A percentile compares a stretch with the other conserved stretches of the same genome.
phyloP scores from a whole-genome alignment of 2,797 vertebrate species.

The Oreochromis grahami region DNA sequence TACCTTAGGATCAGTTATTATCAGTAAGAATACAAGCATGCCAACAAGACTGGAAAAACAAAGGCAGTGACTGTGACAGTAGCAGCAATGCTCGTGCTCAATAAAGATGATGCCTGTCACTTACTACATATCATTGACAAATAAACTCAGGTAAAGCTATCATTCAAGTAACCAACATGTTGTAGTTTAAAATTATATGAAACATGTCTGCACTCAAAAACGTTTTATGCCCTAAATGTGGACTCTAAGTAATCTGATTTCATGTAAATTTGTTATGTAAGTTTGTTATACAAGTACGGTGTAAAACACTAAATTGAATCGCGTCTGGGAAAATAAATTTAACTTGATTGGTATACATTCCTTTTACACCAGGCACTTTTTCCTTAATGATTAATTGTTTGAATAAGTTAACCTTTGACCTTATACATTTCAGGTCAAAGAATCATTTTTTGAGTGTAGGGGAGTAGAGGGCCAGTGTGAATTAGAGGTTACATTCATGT shows the following conservation, averaged over 20 bases:
- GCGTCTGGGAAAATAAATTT: not conserved
- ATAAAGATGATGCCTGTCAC: not conserved
- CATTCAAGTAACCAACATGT: not conserved
- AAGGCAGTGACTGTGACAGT: not conserved
- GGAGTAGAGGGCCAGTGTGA: too few relatives aligned
- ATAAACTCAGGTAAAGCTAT: not conserved
- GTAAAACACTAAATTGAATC: fast-evolving
- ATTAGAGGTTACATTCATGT: too few relatives aligned
- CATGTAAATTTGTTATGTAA: not conserved
- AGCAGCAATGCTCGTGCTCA: not conserved
- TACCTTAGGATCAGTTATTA: not conserved
- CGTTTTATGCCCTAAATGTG: not conserved
- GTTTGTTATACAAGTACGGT: not conserved
- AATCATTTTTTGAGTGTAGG: not conserved
- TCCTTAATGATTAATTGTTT: not conserved
- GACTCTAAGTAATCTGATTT: not conserved
- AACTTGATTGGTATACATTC: not conserved
- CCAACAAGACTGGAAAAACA: not conserved
- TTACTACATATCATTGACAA: not conserved
- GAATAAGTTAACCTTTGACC: not conserved
- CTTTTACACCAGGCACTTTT: not conserved
- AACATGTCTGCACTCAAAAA: not conserved
- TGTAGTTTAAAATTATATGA: not conserved
- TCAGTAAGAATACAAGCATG: not conserved
- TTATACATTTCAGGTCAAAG: not conserved